Percentiles rank a stretch among this genome's conserved stretches.
These are phyloP conservation scores for Hepsetus odoe DNA, from an alignment of 2,113 vertebrate genomes.

Conservation along the genomic window DNA sequence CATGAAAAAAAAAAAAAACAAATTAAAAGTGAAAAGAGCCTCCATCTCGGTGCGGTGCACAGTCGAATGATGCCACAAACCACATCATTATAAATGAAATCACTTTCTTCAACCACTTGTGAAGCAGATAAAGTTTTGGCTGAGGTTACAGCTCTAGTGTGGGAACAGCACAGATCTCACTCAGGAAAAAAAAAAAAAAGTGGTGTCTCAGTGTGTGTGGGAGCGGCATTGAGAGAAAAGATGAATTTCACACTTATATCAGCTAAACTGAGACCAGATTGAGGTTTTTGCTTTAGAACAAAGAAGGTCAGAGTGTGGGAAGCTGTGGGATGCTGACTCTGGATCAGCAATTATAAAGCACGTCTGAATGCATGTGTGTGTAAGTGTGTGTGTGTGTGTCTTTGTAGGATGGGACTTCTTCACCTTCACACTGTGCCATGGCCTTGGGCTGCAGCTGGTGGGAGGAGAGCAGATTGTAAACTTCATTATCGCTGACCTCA, in stretches of 20 bases:
- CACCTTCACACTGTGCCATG: neutral
- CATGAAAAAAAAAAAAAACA: neutral
- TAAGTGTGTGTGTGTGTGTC: neutral
- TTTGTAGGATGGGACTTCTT: neutral
- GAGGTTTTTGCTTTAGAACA: neutral
- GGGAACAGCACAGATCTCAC: neutral
- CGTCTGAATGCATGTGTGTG: neutral
- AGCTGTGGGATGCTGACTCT: neutral
- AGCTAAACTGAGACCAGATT: slow-evolving; percentile 7
- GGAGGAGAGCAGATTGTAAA: slow-evolving; percentile 14
- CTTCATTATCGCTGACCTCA: slow-evolving; percentile 28
- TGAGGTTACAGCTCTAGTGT: neutral
- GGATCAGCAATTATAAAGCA: neutral
- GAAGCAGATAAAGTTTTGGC: slow-evolving; percentile 1
- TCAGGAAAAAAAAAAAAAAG: neutral
- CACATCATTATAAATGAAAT: neutral
- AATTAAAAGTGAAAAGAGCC: neutral
- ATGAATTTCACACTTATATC: slow-evolving; percentile 3
- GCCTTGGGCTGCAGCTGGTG: slow-evolving; percentile 26
- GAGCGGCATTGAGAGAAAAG: neutral
- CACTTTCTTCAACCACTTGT: neutral
- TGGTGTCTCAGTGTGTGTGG: neutral
- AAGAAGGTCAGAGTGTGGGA: neutral
- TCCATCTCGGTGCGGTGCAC: neutral
- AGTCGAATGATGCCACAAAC: neutral